These are phyloP conservation scores for Actias luna DNA, from an alignment of 2,888 invertebrate species.

Conservation along the genomic window DNA sequence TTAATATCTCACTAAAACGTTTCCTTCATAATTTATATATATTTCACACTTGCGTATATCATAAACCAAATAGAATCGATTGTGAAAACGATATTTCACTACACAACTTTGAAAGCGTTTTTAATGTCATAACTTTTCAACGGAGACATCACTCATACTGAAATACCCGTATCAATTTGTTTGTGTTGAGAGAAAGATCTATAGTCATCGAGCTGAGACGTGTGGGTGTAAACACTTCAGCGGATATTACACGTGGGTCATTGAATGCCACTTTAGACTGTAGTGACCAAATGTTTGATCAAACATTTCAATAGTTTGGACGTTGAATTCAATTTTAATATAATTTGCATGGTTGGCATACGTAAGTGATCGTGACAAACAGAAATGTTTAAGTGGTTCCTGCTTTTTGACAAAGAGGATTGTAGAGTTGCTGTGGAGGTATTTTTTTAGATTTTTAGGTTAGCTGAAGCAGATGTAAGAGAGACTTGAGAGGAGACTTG, in stretches of 20 bases:
- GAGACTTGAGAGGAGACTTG: no score
- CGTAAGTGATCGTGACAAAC: no score
- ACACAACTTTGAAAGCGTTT: conserved; percentile 3
- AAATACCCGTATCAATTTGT: conserved; percentile 13
- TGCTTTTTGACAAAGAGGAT: no score
- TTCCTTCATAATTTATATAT: not conserved
- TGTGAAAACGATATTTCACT: not conserved
- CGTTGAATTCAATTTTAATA: not conserved
- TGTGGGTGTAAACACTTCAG: not conserved
- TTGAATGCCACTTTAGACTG: not conserved
- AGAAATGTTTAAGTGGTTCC: no score
- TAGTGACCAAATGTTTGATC: not conserved
- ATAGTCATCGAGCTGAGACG: conserved; percentile 24
- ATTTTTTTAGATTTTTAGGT: no score
- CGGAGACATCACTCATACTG: conserved; percentile 4
- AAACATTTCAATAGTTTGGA: not conserved
- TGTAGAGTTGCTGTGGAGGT: no score
- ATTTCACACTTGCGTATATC: not conserved
- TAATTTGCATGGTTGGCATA: no score
- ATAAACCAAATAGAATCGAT: conserved; percentile 2
- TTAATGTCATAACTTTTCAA: conserved; percentile 8
- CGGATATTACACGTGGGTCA: not conserved
- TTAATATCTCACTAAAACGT: not conserved
- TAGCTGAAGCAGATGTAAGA: no score
- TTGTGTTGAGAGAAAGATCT: conserved; percentile 29